Percentiles rank a stretch among this genome's conserved stretches.
These are phyloP conservation scores for Peromyscus maniculatus DNA, from an alignment of 2,113 vertebrate genomes.

Conservation along the genomic window DNA sequence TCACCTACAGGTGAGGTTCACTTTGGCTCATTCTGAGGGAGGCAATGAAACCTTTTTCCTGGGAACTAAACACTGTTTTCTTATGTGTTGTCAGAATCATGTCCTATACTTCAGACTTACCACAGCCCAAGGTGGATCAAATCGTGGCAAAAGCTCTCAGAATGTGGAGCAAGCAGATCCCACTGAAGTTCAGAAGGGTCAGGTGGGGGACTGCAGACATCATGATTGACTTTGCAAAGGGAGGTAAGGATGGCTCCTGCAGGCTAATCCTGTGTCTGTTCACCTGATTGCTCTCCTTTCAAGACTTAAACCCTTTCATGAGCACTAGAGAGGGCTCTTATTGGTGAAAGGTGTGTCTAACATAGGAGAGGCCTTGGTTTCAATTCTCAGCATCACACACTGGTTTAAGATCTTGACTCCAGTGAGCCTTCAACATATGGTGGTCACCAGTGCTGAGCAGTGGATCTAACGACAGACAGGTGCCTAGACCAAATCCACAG, in stretches of 20 bases:
- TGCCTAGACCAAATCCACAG: background rate
- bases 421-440: background rate
- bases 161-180: constrained; percentile 86
- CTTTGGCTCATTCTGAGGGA: background rate
- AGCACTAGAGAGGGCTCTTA: background rate
- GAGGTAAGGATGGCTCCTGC: constrained; percentile 77
- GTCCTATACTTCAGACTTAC: constrained; percentile 84
- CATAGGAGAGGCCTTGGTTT: background rate
- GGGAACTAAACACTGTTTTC: constrained; percentile 58
- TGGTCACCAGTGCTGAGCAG: background rate
- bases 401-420: background rate
- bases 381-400: background rate
- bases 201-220: constrained; percentile 55
- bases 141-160: constrained; percentile 81
- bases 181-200: constrained; percentile 77
- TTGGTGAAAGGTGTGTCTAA: background rate
- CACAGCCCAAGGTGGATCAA: constrained; percentile 9
- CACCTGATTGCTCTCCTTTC: background rate
- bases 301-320: background rate
- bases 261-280: background rate
- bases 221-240: constrained; percentile 81
- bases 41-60: background rate
- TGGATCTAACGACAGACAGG: background rate
- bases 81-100: constrained; percentile 76
- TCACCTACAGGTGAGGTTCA: constrained; percentile 88